Evolutionary conservation across 2,888 invertebrate genomes (phyloP).

Genomic region (Drosophila algonquin): DNA sequence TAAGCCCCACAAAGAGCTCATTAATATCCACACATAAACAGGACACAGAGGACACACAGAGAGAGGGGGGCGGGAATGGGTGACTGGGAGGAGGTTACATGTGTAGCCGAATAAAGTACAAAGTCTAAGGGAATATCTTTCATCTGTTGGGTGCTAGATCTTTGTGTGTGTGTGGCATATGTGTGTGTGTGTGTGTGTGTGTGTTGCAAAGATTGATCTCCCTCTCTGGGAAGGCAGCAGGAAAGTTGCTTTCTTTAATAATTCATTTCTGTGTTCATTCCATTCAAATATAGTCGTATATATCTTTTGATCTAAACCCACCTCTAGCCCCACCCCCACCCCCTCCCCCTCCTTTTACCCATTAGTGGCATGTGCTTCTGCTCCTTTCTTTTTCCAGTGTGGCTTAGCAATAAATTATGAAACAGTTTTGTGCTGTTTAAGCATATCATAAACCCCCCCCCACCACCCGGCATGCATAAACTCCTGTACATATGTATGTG

Average conservation of each 20-base stretch:
- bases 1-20: constrained; percentile 76
- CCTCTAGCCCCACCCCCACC: background rate
- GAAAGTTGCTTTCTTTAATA: background rate
- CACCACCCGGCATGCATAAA: no score
- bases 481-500: background rate
- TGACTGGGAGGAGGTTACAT: background rate
- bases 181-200: background rate
- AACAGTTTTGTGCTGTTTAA: constrained; percentile 80
- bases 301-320: constrained; percentile 38
- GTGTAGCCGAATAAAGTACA: constrained; percentile 2
- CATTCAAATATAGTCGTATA: background rate
- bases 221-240: background rate
- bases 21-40: constrained; percentile 68
- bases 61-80: no score
- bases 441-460: constrained; percentile 82
- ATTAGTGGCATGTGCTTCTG: constrained; percentile 41
- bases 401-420: constrained; percentile 80
- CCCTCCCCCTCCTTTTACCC: constrained; percentile 16
- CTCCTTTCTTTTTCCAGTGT: background rate
- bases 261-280: constrained; percentile 16
- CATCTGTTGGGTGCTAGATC: background rate
- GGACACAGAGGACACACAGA: constrained; percentile 2
- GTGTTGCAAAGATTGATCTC: constrained; percentile 8
- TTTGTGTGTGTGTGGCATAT: background rate
- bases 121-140: constrained; percentile 13